phyloP scores from a whole-genome alignment of 2,888 invertebrate genomes.

The Brachyopa scutellaris region DNA sequence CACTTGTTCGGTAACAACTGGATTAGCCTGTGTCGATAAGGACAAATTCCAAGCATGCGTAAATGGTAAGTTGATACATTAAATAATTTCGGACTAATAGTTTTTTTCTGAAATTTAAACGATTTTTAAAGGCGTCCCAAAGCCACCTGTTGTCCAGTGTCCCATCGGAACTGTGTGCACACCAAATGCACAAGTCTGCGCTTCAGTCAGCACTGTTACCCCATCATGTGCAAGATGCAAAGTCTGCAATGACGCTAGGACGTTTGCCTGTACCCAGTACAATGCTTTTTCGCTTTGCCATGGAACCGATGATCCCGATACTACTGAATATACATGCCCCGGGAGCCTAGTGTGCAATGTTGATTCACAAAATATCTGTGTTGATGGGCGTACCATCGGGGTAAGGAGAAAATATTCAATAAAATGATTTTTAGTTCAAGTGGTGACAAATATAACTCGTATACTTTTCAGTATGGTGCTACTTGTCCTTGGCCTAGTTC shows the following conservation, averaged over 20 bases:
- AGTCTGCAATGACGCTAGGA: not conserved
- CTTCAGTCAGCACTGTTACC: not conserved
- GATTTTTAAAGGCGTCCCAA: slow-evolving; percentile 25
- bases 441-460: not conserved
- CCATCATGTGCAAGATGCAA: slow-evolving; percentile 25
- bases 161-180: slow-evolving; percentile 43
- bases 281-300: slow-evolving; percentile 30
- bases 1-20: slow-evolving; percentile 36
- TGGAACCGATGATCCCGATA: not conserved
- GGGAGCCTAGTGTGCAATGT: slow-evolving; percentile 16
- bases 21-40: slow-evolving; percentile 32
- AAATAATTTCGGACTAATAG: no score
- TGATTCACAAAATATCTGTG: slow-evolving; percentile 32
- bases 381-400: slow-evolving; percentile 8
- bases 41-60: slow-evolving; percentile 36
- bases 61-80: slow-evolving; percentile 21
- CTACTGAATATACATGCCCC: slow-evolving; percentile 9
- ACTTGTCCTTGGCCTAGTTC: slow-evolving; percentile 49
- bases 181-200: slow-evolving; percentile 3
- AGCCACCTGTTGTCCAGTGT: not conserved
- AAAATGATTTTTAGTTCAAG: not conserved
- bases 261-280: slow-evolving; percentile 31
- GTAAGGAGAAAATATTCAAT: not conserved
- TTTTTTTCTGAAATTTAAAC: not conserved
- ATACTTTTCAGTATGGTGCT: slow-evolving; percentile 26